phyloP scores from a whole-genome alignment of 1,140 invertebrate genomes.

The Megathymus violae region DNA sequence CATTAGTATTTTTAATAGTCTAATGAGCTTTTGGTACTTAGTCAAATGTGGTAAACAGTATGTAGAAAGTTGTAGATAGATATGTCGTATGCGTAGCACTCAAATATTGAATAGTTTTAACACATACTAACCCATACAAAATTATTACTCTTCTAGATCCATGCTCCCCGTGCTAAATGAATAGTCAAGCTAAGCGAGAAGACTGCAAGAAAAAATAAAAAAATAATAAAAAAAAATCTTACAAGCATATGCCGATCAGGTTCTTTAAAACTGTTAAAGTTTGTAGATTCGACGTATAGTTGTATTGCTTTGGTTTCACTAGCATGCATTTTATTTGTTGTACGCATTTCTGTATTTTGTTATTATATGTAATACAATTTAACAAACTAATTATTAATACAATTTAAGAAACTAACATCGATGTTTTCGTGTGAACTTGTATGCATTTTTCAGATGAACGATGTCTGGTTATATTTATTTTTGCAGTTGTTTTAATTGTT shows the following conservation, averaged over 20 bases:
- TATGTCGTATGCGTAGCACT: not conserved
- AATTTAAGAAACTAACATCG: slow-evolving; percentile 2
- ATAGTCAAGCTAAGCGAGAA: slow-evolving; percentile 84
- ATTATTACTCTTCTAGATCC: slow-evolving; percentile 85
- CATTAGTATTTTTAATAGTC: not conserved
- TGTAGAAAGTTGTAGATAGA: not conserved
- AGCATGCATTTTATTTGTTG: slow-evolving; percentile 42
- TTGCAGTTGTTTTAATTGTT: slow-evolving; percentile 24
- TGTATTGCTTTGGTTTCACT: slow-evolving; percentile 46
- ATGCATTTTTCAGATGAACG: not conserved
- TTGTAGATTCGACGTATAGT: slow-evolving; percentile 57
- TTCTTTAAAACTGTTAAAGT: slow-evolving; percentile 67
- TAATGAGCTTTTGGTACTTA: not conserved
- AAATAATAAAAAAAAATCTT: slow-evolving; percentile 51
- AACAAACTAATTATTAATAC: not conserved
- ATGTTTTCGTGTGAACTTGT: not conserved
- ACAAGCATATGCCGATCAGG: slow-evolving; percentile 59
- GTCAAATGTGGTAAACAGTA: not conserved
- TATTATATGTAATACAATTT: too few species aligned
- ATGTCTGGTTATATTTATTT: slow-evolving; percentile 15
- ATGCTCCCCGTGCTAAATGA: slow-evolving; percentile 91
- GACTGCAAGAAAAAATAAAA: slow-evolving; percentile 76
- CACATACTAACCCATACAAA: slow-evolving; percentile 23
- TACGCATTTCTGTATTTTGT: slow-evolving; percentile 2
- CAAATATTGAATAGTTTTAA: not conserved